Base-by-base conservation (phyloP, 2,797 vertebrate species). In the Luscinia luscinia region DNA sequence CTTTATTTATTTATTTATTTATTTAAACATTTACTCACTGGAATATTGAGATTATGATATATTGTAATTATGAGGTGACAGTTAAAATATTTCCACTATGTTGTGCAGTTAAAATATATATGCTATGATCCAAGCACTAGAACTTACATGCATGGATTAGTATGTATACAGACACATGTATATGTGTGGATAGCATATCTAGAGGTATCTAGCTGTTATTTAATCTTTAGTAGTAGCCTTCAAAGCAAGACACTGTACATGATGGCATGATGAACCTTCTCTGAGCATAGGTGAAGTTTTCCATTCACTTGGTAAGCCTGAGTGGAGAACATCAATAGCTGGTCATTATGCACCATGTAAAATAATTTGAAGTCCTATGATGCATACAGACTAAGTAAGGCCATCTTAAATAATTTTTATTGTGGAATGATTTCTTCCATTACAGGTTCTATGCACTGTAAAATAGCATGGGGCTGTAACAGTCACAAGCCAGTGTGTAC, bases 361-460 rank as follows among this genome's bases (percentile, higher is more conserved):
- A 96, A 90, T 96, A 97, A 89, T 96, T 96, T 96, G 87, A 83
- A 96, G 95, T 36, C 91, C 73, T 96, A 83, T 94, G 92, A 87
- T 97, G 96, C 74, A 94, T 97, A 91, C 93, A 90, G 83, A 63
- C 86, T 96, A 95, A 97, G 75, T 96, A 97, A 97, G 93, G 80
- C 63, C 73, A 91, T 97, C 94, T 97, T 96, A 97, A 97, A 97
- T 97, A 97, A 95, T 97, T 97, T 97, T 97, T 97, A 97, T 96
- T 96, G 94, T 97, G 96, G 93, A 96, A 96, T 70, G 94, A 96
- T 96, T 95, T 94, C 93, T 96, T 96, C 94, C 94, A 96, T 97
- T 97, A 97, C 90, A 80, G 81, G 92, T 92, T 93, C 96, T 95
- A 91, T 94, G 96, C 96, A 59, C 94, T 96, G 92, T 96, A 96